These are phyloP conservation scores for Amazona finschi DNA, from an alignment of 2,797 vertebrate genomes.

Conservation along the genomic window DNA sequence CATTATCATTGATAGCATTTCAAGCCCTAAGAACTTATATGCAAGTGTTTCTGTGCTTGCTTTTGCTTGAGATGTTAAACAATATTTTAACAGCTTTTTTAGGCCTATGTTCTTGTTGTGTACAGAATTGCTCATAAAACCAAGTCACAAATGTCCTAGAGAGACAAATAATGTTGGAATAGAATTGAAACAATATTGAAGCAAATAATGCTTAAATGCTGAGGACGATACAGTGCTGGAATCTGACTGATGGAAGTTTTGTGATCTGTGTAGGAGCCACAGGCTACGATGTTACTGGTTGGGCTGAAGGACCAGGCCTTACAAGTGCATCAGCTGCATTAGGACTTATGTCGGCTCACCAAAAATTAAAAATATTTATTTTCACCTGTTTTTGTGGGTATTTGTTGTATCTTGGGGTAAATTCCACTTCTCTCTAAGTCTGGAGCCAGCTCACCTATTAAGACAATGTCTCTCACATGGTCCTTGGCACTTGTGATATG, in stretches of 20 bases:
- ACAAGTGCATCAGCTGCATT: background rate
- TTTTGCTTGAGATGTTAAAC: background rate
- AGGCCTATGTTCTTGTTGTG: rapidly evolving
- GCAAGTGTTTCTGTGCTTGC: background rate
- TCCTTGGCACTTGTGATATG: background rate
- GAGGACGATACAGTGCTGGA: background rate
- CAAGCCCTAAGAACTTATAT: background rate
- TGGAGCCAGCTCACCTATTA: background rate
- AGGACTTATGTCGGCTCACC: background rate
- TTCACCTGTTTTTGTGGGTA: background rate
- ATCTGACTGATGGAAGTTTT: background rate
- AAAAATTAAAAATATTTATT: background rate
- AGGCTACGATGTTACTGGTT: rapidly evolving
- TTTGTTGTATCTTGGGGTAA: background rate
- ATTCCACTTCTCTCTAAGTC: background rate
- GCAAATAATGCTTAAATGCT: background rate
- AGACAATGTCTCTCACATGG: rapidly evolving
- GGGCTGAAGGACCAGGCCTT: background rate
- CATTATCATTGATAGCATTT: background rate
- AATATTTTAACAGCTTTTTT: background rate
- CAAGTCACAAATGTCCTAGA: background rate
- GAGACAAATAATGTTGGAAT: background rate
- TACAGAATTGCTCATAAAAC: background rate
- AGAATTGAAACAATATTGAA: background rate
- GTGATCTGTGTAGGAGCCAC: background rate